These are phyloP conservation scores for Frieseomelitta varia DNA, from an alignment of 1,140 invertebrate genomes.

Conservation along the genomic window DNA sequence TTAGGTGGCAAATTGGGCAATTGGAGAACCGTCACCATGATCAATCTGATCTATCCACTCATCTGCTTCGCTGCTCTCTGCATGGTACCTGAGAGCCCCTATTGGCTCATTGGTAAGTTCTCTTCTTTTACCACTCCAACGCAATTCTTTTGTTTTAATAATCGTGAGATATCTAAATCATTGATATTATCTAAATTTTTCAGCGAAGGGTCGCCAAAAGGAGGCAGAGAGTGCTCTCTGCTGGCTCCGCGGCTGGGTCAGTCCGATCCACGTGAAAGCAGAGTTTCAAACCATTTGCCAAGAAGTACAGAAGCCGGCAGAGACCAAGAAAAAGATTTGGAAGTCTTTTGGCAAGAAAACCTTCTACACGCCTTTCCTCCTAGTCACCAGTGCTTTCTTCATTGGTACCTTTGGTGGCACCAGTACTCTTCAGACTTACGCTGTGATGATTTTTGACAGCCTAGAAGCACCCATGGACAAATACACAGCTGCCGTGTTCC, in stretches of 20 bases:
- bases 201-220: slow-evolving; percentile 83
- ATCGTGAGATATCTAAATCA: no score
- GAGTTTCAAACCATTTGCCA: slow-evolving; percentile 84
- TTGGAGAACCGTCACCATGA: slow-evolving; percentile 87
- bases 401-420: slow-evolving; percentile 88
- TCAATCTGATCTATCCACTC: slow-evolving; percentile 86
- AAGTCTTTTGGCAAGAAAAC: slow-evolving; percentile 81
- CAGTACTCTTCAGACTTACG: slow-evolving; percentile 87
- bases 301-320: slow-evolving; percentile 72
- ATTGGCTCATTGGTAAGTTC: slow-evolving; percentile 85
- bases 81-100: slow-evolving; percentile 90
- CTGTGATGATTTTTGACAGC: slow-evolving; percentile 87
- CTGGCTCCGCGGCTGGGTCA: slow-evolving; percentile 87
- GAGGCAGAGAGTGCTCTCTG: slow-evolving; percentile 84
- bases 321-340: slow-evolving; percentile 66
- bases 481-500: slow-evolving; percentile 87
- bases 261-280: slow-evolving; percentile 80
- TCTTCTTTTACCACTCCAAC: not conserved
- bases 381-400: slow-evolving; percentile 86
- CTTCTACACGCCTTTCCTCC: slow-evolving; percentile 85
- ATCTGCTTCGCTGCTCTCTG: slow-evolving; percentile 85
- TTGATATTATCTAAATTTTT: no score
- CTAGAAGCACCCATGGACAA: slow-evolving; percentile 88
- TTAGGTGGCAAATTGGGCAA: slow-evolving; percentile 86
- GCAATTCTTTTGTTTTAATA: no score